Percentiles rank a stretch among this genome's conserved stretches.
These are phyloP conservation scores for Ptiloglossa arizonensis DNA, from an alignment of 1,140 invertebrate genomes.

Conservation along the genomic window DNA sequence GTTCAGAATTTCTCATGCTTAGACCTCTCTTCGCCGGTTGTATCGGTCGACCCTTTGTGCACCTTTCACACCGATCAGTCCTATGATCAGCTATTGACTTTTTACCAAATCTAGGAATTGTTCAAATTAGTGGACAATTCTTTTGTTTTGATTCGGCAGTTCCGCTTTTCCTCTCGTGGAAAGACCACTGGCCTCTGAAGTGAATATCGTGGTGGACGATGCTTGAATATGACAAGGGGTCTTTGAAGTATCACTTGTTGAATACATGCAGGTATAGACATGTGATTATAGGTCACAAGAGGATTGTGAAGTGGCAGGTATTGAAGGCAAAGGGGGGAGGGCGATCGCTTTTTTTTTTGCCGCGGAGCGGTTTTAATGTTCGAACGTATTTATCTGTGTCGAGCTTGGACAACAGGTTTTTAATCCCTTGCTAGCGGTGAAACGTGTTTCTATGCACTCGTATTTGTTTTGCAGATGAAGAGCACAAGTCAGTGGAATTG, in stretches of 20 bases:
- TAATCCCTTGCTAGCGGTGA: neutral
- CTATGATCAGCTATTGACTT: no score
- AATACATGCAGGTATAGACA: slow-evolving; percentile 23
- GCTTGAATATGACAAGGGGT: slow-evolving; percentile 22
- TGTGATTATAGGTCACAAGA: slow-evolving; percentile 22
- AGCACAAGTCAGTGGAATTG: no score
- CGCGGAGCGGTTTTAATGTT: neutral
- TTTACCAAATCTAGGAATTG: neutral
- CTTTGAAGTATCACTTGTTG: slow-evolving; percentile 52
- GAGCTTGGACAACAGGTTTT: neutral
- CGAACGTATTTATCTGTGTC: neutral
- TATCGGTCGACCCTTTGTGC: neutral
- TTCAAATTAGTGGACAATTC: neutral
- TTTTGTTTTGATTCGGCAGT: neutral
- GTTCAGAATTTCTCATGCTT: slow-evolving; percentile 8
- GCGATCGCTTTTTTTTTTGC: neutral
- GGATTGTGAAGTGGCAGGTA: slow-evolving; percentile 18
- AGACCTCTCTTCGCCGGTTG: neutral
- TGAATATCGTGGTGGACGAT: neutral
- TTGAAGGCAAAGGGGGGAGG: neutral
- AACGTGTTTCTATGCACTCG: neutral
- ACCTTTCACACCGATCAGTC: no score
- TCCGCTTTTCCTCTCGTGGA: no score
- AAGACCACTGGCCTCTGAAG: no score
- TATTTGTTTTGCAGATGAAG: neutral